Evolutionary conservation across 2,888 invertebrate genomes (phyloP).

Genomic region (Scaptomyza polygonia): DNA sequence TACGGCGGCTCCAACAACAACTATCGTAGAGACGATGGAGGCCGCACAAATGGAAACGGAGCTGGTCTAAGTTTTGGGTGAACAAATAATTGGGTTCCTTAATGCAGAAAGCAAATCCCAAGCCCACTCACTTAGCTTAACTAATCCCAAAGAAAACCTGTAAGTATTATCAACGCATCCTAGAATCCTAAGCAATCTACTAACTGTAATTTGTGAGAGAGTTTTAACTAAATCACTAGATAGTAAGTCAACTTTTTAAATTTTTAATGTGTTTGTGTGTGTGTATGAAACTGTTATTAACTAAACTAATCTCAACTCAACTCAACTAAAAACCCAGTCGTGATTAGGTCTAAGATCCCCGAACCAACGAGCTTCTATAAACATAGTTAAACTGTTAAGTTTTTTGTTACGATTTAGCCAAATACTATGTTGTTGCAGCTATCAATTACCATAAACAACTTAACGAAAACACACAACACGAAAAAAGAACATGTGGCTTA

Average conservation of each 20-base stretch:
- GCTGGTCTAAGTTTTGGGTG: slow-evolving; percentile 65
- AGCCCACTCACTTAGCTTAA: slow-evolving; percentile 6
- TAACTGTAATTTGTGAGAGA: slow-evolving; percentile 22
- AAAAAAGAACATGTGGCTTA: slow-evolving; percentile 24
- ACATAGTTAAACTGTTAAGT: slow-evolving; percentile 52
- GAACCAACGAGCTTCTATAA: slow-evolving; percentile 68
- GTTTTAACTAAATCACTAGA: slow-evolving; percentile 62
- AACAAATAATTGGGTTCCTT: slow-evolving; percentile 62
- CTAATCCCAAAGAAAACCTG: slow-evolving; percentile 45
- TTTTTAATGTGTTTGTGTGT: slow-evolving; percentile 7
- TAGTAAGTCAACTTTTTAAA: slow-evolving; percentile 34
- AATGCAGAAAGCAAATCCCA: slow-evolving; percentile 32
- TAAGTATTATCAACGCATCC: slow-evolving; percentile 66
- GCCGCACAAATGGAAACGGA: slow-evolving; percentile 82
- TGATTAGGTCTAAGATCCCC: slow-evolving; percentile 78
- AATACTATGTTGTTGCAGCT: slow-evolving; percentile 32
- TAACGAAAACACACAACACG: slow-evolving; percentile 16
- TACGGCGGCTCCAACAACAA: slow-evolving; percentile 75
- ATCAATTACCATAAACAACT: slow-evolving; percentile 20
- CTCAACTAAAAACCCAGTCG: slow-evolving; percentile 48
- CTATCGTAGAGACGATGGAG: slow-evolving; percentile 78
- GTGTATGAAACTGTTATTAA: slow-evolving; percentile 23
- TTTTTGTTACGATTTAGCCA: slow-evolving; percentile 49
- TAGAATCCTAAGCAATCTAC: slow-evolving; percentile 68
- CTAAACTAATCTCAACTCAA: slow-evolving; percentile 11